phyloP scores from a whole-genome alignment of 2,888 invertebrate species.

The Drosophila longiperda region DNA sequence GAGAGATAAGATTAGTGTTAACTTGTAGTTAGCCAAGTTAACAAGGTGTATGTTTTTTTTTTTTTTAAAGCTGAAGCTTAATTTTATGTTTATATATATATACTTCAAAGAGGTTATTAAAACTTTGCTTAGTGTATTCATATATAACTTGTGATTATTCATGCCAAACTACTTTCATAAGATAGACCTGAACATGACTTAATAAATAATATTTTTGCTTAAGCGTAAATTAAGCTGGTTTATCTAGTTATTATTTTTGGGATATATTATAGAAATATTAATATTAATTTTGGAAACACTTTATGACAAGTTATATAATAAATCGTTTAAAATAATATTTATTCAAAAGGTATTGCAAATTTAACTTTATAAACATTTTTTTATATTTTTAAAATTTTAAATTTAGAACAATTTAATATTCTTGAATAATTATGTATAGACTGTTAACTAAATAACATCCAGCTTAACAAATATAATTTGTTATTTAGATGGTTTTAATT shows the following conservation, averaged over 20 bases:
- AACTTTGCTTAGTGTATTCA: too few relatives aligned
- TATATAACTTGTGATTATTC: neutral
- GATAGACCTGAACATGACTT: neutral
- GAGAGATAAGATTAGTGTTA: neutral
- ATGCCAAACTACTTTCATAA: neutral
- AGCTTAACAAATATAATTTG: neutral
- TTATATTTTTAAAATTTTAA: too few relatives aligned
- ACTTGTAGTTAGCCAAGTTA: conserved; percentile 1
- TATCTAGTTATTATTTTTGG: neutral
- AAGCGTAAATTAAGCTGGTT: neutral
- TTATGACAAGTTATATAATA: too few relatives aligned
- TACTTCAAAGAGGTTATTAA: too few relatives aligned
- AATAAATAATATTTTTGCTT: neutral
- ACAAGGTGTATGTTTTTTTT: neutral
- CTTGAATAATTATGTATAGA: neutral
- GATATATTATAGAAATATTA: neutral
- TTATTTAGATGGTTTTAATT: neutral
- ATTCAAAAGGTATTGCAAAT: too few relatives aligned
- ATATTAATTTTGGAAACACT: too few relatives aligned
- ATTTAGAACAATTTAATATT: neutral
- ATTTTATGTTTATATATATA: too few relatives aligned
- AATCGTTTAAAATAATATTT: too few relatives aligned
- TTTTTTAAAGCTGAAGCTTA: too few relatives aligned
- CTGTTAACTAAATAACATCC: neutral
- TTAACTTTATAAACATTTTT: too few relatives aligned